Evolutionary conservation across 2,797 vertebrate species (phyloP), one percentile per base, ranked within the genome.

Genomic region (Sebastes minor): DNA sequence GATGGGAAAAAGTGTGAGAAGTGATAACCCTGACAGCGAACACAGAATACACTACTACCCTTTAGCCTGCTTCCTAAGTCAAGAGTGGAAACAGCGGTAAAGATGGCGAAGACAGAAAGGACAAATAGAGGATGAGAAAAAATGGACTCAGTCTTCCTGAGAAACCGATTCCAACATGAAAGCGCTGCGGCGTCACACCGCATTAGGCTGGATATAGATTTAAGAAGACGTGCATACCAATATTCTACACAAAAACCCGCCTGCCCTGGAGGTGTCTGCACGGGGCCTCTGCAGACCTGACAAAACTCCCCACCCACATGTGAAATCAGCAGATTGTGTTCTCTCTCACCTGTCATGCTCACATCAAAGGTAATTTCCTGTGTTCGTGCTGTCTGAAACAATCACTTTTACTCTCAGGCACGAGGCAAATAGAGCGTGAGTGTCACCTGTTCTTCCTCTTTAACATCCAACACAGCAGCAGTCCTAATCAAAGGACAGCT

Each of bases 161-260:
- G 77, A 89, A 88, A 84, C 71, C 0, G 83, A 91, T 90, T 91
- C 80, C 80, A 87, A 93, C 90, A 93, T 94, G 88, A 95, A 94
- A 93, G 92, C 67, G 12, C 59, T 32, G 12, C 66, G 10, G 80
- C 42, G 87, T 93, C 90, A 94, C 87, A 80, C 76, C 23, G 28
- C 80, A 67, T 92, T 90, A 91, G 42, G n/a, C 33, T 8, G 78
- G 86, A 61, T 85, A 64, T 32, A 84, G 71, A 92, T 74, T 77
- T 80, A 86, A 77, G 63, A 78, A 61, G 80, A 85, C 53, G 27
- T 53, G 76, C 80, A 80, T 77, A 73, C 62, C 71, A 84, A 83
- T 86, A 88, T 72, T 76, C 72, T 32, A 68, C 68, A 76, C 56
- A 22, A 74, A 82, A 70, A 35, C 33, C 5, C 16, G 66, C 78